A percentile compares a stretch with the other conserved stretches of the same genome.
phyloP scores from a whole-genome alignment of 2,113 vertebrate species.

The Gopherus flavomarginatus region DNA sequence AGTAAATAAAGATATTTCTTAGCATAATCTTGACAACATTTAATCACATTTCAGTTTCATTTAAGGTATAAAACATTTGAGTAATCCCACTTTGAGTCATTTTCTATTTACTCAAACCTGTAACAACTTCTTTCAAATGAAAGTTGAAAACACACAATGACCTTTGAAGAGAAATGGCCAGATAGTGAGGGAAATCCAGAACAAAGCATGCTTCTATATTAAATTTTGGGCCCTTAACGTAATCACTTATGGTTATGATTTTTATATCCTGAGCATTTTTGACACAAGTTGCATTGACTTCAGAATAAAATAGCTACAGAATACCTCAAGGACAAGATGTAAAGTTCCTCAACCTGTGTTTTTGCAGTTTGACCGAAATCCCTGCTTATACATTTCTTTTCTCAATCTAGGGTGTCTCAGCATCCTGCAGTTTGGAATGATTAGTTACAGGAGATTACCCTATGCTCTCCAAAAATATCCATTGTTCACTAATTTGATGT shows the following conservation, averaged over 20 bases:
- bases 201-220: conserved; percentile 40
- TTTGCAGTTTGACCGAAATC: conserved; percentile 10
- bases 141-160: conserved; percentile 49
- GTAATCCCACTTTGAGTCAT: conserved; percentile 50
- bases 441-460: background rate
- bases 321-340: conserved; percentile 16
- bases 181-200: conserved; percentile 43
- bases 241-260: conserved; percentile 39
- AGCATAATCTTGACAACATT: conserved; percentile 59
- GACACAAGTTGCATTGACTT: background rate
- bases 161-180: conserved; percentile 65
- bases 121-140: conserved; percentile 57
- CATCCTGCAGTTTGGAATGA: background rate
- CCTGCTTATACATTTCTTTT: background rate
- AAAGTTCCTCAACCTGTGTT: conserved; percentile 34
- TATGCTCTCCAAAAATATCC: background rate
- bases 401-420: background rate
- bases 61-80: conserved; percentile 54
- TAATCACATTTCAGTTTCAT: conserved; percentile 58
- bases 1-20: conserved; percentile 38
- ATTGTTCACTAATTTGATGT: conserved; percentile 14
- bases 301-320: background rate
- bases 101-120: conserved; percentile 61
- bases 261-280: conserved; percentile 16
- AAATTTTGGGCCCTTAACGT: conserved; percentile 25